Conservation (phyloP, 1,140 invertebrate genomes). For the Zaprionus gabonicus region DNA sequence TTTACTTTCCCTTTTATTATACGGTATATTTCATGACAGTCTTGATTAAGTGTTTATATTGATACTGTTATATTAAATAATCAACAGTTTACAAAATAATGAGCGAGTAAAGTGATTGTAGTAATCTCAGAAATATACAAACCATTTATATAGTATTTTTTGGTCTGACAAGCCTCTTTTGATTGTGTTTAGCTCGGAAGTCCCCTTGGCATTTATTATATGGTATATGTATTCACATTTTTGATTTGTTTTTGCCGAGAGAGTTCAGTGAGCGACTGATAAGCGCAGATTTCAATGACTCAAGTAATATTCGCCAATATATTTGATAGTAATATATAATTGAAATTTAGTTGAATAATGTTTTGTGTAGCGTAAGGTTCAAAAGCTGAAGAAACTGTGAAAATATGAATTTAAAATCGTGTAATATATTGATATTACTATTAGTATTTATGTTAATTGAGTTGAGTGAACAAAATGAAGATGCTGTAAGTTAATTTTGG, state of each 20-base stretch:
- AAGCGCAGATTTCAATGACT: not conserved
- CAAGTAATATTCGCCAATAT: not conserved
- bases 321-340: conserved; percentile 10
- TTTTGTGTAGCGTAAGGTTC: not conserved
- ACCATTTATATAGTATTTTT: not conserved
- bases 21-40: not conserved
- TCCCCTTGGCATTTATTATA: not conserved
- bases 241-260: not conserved
- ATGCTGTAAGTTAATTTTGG: not conserved
- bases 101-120: not conserved
- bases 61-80: too few relatives aligned
- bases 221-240: not conserved
- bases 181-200: not conserved
- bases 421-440: not conserved
- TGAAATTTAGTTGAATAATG: not conserved
- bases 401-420: conserved; percentile 5
- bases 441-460: not conserved
- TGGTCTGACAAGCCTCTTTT: not conserved
- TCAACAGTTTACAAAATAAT: too few relatives aligned
- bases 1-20: not conserved
- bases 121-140: not conserved
- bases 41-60: not conserved
- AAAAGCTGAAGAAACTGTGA: not conserved
- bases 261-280: conserved; percentile 2
- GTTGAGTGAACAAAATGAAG: conserved; percentile 2